Evolutionary conservation across 2,797 vertebrate genomes (phyloP).

Genomic region (Sebastiscus tertius): DNA sequence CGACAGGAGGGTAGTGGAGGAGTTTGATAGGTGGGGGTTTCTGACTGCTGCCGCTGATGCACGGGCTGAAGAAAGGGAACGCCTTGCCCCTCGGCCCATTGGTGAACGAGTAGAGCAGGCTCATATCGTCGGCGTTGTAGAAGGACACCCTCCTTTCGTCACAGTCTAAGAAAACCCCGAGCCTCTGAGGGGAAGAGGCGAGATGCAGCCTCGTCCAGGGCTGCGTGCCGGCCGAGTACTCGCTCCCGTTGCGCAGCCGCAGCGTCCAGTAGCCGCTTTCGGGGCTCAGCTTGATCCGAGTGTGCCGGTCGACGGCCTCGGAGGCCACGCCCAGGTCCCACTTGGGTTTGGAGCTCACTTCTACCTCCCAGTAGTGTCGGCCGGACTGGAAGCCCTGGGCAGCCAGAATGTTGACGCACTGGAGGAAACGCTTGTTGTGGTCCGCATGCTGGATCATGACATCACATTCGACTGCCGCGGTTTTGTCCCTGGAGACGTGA

Average conservation of each 20-base stretch:
- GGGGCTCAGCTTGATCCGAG: constrained; percentile 85
- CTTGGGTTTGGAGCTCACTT: constrained; percentile 86
- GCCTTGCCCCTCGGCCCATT: constrained; percentile 75
- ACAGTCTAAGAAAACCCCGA: constrained; percentile 87
- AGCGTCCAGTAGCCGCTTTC: constrained; percentile 89
- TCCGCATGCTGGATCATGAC: constrained; percentile 28
- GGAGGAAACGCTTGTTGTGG: constrained; percentile 82
- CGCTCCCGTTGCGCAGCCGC: constrained; percentile 77
- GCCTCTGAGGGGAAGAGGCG: constrained; percentile 44
- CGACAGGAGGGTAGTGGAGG: constrained; percentile 75
- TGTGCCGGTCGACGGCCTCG: constrained; percentile 77
- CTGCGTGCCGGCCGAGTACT: constrained; percentile 85
- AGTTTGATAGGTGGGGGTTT: constrained; percentile 83
- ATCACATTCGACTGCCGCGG: constrained; percentile 78
- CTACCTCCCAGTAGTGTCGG: constrained; percentile 90
- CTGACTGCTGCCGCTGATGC: constrained; percentile 77
- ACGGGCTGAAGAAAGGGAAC: constrained; percentile 91
- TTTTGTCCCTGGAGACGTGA: constrained; percentile 83
- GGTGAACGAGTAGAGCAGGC: constrained; percentile 84
- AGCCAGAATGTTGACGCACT: constrained; percentile 87
- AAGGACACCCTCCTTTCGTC: constrained; percentile 84
- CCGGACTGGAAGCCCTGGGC: constrained; percentile 80
- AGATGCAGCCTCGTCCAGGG: constrained; percentile 84
- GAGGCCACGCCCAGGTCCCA: constrained; percentile 90
- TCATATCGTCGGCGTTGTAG: constrained; percentile 85